Evolutionary conservation across 2,888 invertebrate species (phyloP), one percentile per base, ranked within the genome.

Genomic region (Parasteatoda lunata): DNA sequence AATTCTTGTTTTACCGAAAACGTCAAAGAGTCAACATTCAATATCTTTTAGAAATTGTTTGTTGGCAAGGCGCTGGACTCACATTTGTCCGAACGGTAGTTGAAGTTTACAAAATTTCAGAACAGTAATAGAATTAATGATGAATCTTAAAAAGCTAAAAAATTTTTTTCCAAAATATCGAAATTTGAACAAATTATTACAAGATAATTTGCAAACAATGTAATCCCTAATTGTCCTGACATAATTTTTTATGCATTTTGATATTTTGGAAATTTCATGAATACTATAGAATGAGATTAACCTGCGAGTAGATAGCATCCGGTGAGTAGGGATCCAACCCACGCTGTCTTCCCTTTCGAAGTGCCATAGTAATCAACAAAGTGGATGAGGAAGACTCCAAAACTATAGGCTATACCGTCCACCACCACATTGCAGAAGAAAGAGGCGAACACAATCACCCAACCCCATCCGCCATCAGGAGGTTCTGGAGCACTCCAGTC

Each of bases 361-460:
- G 96, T 96, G 49, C 95, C 95, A 92, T 97, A 99, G 91, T 95
- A 95, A 3, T 92, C 93, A 87, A 96, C 96, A 91, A 97, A 95
- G 91, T 96, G 95, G 48, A 94, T 94, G 68, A 97, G 94, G 93
- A 97, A 97, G 91, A 98, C 96, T 79, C 99, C 98, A 92, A 99
- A 99, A 7, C 98, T 97, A 93, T 98, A 99, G 13, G 97, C 97
- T 89, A 99, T 97, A 90, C 97, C 99, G 92, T 99, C 99, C 84
- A 99, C 98, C 90, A 99, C 96, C 93, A 99, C 95, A 94, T 99
- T 98, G 93, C 97, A 97, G 95, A 98, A 95, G 93, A 99, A 98
- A 70, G 98, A 97, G 79, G 98, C 97, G 91, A 97, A 95, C 79
- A 98, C 98, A 91, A 99, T 96, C 91, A 98, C 95, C 97, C 97